Base-by-base conservation (phyloP, 2,113 vertebrate species). In the Seriola rivoliana region DNA sequence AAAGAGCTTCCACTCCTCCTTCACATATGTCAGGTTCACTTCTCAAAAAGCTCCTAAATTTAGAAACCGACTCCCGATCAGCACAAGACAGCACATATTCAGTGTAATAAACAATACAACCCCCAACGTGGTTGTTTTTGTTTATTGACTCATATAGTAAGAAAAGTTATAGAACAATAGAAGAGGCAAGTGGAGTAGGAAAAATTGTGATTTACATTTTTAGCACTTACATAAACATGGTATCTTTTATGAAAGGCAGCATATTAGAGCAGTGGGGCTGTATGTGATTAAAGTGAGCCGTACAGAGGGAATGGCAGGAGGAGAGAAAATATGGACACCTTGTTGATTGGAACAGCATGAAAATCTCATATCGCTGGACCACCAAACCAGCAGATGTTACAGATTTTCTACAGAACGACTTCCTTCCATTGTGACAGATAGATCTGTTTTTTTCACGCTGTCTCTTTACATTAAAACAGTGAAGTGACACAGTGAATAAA, bases 1-100 rank as follows among this genome's bases (percentile, higher is more conserved):
- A 83, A 87, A 87, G 79, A 76, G 62, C 68, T 68, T 89, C 75
- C 85, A 81, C 87, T 89, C 92, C 90, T 90, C 92, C 91, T 57
- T 85, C 89, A 63, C 90, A 91, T 89, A 93, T 90, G 90, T 88
- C 88, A 88, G 72, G 81, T 82, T 87, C 62, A 73, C 83, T 54
- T 65, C 23, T 50, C 40, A 36, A 78, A 89, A 75, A 58, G 10
- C 78, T 60, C 78, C 58, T 57, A 66, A 78, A 74, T 84, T 85
- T 82, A 59, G 66, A 78, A 84, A 69, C 40, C 64, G 57, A 60
- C 60, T 71, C 62, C 52, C 4, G 5, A 66, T 59, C 32, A 63
- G 25, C 38, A 36, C 16, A 71, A 7, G 32, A 83, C 21, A 17
- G 70, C 29, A 19, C 60, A 60, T 46, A 76, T 46, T 80, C 13